phyloP scores from a whole-genome alignment of 64 coral and sea anemone species.

The Cladopsammia gracilis region DNA sequence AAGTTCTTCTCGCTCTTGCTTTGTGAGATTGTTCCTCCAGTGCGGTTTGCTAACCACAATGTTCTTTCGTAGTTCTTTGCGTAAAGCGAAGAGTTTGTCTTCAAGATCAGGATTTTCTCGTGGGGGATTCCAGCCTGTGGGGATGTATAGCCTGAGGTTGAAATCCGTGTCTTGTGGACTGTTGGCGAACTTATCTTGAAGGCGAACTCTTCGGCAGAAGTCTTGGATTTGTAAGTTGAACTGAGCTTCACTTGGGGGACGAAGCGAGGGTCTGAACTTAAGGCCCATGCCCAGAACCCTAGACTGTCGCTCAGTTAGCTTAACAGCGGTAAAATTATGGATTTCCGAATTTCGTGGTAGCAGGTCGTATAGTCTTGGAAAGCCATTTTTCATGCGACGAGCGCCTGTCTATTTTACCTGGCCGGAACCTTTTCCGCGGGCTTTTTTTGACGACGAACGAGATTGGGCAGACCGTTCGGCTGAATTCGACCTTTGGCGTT shows the following conservation, averaged over 20 bases:
- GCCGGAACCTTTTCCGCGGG: constrained; percentile 29
- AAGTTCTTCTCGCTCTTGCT: too few relatives aligned
- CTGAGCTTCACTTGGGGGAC: constrained; percentile 4
- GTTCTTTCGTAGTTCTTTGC: too few relatives aligned
- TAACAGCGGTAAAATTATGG: constrained; percentile 35
- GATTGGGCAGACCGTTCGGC: not conserved
- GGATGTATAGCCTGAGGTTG: too few relatives aligned
- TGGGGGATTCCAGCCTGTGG: too few relatives aligned
- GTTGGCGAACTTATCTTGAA: too few relatives aligned
- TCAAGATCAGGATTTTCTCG: too few relatives aligned
- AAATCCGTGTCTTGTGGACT: too few relatives aligned
- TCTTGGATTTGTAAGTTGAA: constrained; percentile 30
- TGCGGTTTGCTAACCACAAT: too few relatives aligned
- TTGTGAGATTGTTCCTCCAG: too few relatives aligned
- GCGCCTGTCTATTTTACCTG: constrained; percentile 50
- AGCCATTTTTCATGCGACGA: constrained; percentile 31
- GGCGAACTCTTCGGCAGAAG: too few relatives aligned
- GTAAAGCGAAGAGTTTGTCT: too few relatives aligned
- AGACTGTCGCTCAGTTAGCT: too few relatives aligned
- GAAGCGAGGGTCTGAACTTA: constrained; percentile 41
- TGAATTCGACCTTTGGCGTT: not conserved
- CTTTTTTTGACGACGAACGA: constrained; percentile 36
- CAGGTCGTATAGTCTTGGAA: constrained; percentile 19
- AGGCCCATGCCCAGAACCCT: constrained; percentile 42
- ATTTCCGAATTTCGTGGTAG: constrained; percentile 44